Conservation (phyloP, 2,888 invertebrate species). For the Melolontha melolontha region DNA sequence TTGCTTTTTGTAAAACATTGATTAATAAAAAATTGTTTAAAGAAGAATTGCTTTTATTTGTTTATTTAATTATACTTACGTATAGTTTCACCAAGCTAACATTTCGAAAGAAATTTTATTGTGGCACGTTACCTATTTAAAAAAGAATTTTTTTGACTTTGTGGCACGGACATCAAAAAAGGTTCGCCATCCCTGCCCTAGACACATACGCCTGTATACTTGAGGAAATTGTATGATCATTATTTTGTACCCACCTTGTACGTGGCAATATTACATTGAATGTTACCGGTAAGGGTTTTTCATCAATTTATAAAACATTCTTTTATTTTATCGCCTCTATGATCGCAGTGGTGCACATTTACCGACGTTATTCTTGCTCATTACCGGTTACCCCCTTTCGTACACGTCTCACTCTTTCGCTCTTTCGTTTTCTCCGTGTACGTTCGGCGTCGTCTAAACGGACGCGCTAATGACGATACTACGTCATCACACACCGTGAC, state of each 20-base stretch:
- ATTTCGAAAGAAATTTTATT: no score
- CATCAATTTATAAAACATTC: constrained; percentile 43
- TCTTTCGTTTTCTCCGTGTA: constrained; percentile 10
- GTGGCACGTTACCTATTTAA: no score
- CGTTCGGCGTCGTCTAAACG: constrained; percentile 23
- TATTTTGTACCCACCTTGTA: constrained; percentile 5
- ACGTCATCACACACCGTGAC: constrained; percentile 55
- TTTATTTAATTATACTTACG: no score
- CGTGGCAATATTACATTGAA: constrained; percentile 12
- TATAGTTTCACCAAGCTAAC: no score
- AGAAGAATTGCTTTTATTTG: no score
- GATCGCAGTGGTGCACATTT: constrained; percentile 40
- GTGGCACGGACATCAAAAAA: no score
- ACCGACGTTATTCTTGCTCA: constrained; percentile 43
- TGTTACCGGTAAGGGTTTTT: constrained; percentile 26
- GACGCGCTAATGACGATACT: constrained; percentile 52
- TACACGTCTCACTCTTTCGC: constrained; percentile 3
- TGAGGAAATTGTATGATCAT: constrained; percentile 3
- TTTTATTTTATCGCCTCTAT: constrained; percentile 42
- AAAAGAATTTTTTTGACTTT: no score
- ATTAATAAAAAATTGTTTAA: no score
- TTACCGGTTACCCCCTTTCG: constrained; percentile 37
- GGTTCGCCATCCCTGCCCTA: no score
- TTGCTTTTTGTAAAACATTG: no score
- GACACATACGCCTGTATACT: not conserved